These are phyloP conservation scores for Percina caprodes DNA, from an alignment of 2,113 vertebrate genomes.

Conservation along the genomic window DNA sequence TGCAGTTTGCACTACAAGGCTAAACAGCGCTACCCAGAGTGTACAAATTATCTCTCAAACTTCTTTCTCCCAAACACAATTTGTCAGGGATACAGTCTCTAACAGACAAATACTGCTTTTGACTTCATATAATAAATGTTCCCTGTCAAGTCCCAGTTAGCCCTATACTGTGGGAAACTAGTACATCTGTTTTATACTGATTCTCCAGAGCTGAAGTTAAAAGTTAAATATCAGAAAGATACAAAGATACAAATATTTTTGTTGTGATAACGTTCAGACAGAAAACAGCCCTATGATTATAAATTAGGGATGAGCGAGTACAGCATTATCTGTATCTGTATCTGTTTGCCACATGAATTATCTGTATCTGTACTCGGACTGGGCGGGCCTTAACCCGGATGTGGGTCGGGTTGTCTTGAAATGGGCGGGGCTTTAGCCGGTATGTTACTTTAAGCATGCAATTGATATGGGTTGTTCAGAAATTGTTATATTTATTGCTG, in stretches of 20 bases:
- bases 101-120: slow-evolving; percentile 52
- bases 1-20: slow-evolving; percentile 44
- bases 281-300: no score
- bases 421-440: no score
- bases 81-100: slow-evolving; percentile 27
- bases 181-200: neutral
- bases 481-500: no score
- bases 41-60: slow-evolving; percentile 52
- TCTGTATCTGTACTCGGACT: no score
- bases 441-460: no score
- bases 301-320: no score
- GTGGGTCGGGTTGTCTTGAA: no score
- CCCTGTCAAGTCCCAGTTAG: slow-evolving; percentile 9
- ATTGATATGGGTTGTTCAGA: no score
- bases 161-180: neutral
- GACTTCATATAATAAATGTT: slow-evolving; percentile 48
- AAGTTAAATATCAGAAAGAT: slow-evolving; percentile 16
- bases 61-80: slow-evolving; percentile 24
- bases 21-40: slow-evolving; percentile 18
- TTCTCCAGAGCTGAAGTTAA: slow-evolving; percentile 12
- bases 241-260: slow-evolving; percentile 5
- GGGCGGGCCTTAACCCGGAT: no score
- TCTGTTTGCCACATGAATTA: no score
- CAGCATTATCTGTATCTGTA: no score
- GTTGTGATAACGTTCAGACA: no score